A percentile compares a stretch with the other conserved stretches of the same genome.
phyloP scores from a whole-genome alignment of 1,140 invertebrate species.

The Musca vetustissima region DNA sequence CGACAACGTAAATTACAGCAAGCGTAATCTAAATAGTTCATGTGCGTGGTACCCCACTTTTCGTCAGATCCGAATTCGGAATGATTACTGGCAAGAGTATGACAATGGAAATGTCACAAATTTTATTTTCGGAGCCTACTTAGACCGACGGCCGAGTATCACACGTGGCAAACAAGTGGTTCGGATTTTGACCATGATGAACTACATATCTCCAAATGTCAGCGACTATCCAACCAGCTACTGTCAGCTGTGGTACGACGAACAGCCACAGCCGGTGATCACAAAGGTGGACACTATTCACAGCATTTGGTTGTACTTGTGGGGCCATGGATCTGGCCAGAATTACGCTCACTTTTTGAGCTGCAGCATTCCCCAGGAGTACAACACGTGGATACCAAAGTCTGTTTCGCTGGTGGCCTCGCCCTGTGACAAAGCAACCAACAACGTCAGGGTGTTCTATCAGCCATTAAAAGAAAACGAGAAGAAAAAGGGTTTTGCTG shows the following conservation, averaged over 20 bases:
- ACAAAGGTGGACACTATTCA: conserved; percentile 78
- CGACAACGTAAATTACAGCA: conserved; percentile 31
- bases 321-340: conserved; percentile 87
- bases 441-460: conserved; percentile 80
- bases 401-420: conserved; percentile 82
- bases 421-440: conserved; percentile 77
- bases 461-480: conserved; percentile 51
- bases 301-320: conserved; percentile 86
- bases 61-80: conserved; percentile 39
- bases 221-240: conserved; percentile 68
- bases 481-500: conserved; percentile 73
- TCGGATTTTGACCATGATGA: conserved; percentile 81
- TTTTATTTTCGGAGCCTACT: conserved; percentile 84
- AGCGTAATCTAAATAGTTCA: conserved; percentile 19
- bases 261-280: conserved; percentile 70
- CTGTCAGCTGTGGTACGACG: conserved; percentile 84
- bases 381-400: conserved; percentile 68
- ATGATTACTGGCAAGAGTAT: conserved; percentile 74
- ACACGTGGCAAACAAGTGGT: conserved; percentile 70
- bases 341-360: conserved; percentile 82
- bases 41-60: conserved; percentile 41
- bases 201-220: conserved; percentile 66
- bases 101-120: conserved; percentile 78
- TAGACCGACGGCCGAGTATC: conserved; percentile 74
- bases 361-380: conserved; percentile 73